Evolutionary conservation across 1,140 invertebrate species (phyloP), one percentile per base, ranked within the genome.

Genomic region (Drosophila pallidifrons): DNA sequence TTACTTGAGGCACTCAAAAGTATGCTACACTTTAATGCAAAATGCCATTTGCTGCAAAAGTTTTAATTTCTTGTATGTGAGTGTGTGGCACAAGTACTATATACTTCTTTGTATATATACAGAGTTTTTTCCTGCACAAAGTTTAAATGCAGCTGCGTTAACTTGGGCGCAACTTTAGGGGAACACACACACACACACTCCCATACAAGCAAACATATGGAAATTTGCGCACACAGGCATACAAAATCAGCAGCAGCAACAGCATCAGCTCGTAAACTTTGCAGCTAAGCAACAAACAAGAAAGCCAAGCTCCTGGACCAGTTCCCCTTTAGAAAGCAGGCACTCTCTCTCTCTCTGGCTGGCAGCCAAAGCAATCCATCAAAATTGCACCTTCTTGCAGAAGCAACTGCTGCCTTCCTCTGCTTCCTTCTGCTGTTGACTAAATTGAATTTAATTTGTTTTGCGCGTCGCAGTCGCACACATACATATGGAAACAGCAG

Each of bases 331-430:
- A 47, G 46, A 38, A 66, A 51, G 6, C 32, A 77, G 78, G 43
- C 70, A 65, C 68, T 45, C 20, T 3, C 68, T 45, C 74, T 11
- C 3, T 10, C 57, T 75, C 75, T 76, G 51, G 51, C 80, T 68
- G 61, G 58, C 79, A 77, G 74, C 65, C 75, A 81, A 91, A 82
- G 90, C 82, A 91, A 91, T 91, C 90, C 90, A 91, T 91, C 90
- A 91, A 91, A 91, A 91, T 91, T 91, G 90, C 91, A 91, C 91
- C 86, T 91, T 90, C 90, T 91, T 91, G 81, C 80, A 75, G 71
- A 66, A 81, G 75, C 61, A 52, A n/a, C 51, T 65, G 11, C 38
- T 13, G n/a, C 61, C 52, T 67, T 7, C 35, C 55, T 11, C 55
- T 43, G 8, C 15, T 45, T 38, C 49, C 66, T 52, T 54, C 63